Base-by-base conservation (phyloP, 2,797 vertebrate genomes). In the Alauda arvensis region DNA sequence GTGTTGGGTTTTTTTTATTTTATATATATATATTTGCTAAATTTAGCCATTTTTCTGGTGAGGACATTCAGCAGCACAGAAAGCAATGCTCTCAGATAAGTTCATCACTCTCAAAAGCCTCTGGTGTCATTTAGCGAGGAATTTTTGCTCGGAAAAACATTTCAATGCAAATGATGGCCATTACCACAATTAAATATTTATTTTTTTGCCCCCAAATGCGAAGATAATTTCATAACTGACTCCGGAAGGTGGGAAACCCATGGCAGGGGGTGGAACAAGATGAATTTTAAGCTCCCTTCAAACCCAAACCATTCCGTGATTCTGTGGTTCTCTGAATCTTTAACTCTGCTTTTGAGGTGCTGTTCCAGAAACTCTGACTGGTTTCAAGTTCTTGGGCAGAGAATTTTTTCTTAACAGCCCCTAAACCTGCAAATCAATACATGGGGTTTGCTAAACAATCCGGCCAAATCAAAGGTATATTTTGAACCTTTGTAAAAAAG, bases 51-150 rank as follows among this genome's bases (percentile, higher is more conserved):
- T 93, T 92, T 92, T 84, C 87, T 89, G 51, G 31, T 26, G 28
- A 70, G 15, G 66, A 85, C 1, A 2, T 59, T 88, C 78, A 45
- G 81, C 7, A 1, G 81, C 74, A 67, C 11, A 43, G 85, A 77
- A 74, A 77, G 85, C 83, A 65, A 70, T 5, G 72, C 40, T 89
- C 71, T 68, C 87, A 55, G 65, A 72, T 37, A 74, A 89, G 77
- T 91, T 87, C 76, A 92, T 93, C 52, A 69, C 72, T 88, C 79
- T 92, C 89, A 53, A 90, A 93, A 94, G 91, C 84, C 67, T 86
- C 62, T 49, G 84, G 45, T 87, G 88, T 87, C 74, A 66, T 49
- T 91, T 56, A 62, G 72, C 2, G 20, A 91, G 79, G 74, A 80
- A 83, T 90, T 92, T 92, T 81, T 59, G 14, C 63, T 66, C 18